Conservation (phyloP, 2,113 vertebrate species). For the Semicossyphus pulcher region DNA sequence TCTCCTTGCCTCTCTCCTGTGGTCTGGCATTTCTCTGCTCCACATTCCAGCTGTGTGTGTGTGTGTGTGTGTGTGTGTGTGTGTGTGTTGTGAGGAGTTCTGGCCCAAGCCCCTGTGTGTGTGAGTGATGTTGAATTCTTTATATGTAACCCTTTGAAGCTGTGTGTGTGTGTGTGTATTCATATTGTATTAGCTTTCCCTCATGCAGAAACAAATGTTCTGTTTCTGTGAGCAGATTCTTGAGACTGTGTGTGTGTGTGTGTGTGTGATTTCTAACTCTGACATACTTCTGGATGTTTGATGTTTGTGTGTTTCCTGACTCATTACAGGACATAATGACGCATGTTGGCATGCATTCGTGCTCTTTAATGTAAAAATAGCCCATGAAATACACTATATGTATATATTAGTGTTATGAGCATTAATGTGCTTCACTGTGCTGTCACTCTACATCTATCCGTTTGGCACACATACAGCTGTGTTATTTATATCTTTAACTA, state of each 20-base stretch:
- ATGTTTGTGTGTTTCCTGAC: constrained; percentile 9
- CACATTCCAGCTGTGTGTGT: constrained; percentile 69
- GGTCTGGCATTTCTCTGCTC: constrained; percentile 75
- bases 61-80: constrained; percentile 6
- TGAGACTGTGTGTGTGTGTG: constrained; percentile 3
- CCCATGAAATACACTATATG: not conserved
- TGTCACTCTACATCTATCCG: not conserved
- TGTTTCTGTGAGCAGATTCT: not conserved
- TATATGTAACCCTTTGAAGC: constrained; percentile 38
- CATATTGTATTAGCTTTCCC: not conserved
- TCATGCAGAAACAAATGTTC: not conserved
- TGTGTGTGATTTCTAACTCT: too few relatives aligned
- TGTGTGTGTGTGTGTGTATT: constrained; percentile 7
- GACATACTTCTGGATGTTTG: too few relatives aligned
- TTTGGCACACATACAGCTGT: not conserved
- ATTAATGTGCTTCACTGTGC: not conserved
- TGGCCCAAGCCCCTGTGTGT: constrained; percentile 26
- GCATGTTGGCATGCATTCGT: not conserved
- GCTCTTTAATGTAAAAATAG: constrained; percentile 14
- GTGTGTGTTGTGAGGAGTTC: constrained; percentile 13
- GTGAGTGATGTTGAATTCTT: constrained; percentile 33
- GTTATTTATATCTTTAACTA: too few relatives aligned
- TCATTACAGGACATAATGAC: constrained; percentile 11
- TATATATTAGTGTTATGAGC: constrained; percentile 10
- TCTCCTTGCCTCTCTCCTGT: constrained; percentile 26